Base-by-base conservation (phyloP, 2,797 vertebrate genomes). In the Spinus olivaceus region DNA sequence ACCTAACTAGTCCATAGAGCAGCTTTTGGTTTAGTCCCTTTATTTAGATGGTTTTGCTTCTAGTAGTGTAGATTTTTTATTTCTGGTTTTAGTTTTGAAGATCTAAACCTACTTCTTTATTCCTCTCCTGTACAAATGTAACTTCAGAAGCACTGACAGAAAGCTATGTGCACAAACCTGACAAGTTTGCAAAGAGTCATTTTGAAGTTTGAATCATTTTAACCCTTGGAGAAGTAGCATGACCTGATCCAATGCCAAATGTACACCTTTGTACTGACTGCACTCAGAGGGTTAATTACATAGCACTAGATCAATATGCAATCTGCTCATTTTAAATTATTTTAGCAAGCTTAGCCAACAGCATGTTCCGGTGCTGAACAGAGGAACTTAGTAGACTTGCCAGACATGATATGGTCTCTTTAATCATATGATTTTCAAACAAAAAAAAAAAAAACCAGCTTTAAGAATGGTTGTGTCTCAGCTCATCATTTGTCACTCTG, bases 21-120 rank as follows among this genome's bases (percentile, higher is more conserved):
- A 76, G 81, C 76, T 91, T 81, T 90, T 60, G 50, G n/a, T 92
- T 91, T 65, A 82, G 30, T 42, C 69, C 54, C 25, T 85, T 85
- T 53, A 88, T 80, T 92, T 88, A 89, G 88, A 67, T 65, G 77
- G 76, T 86, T 83, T 83, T 81, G 89, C 94, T 91, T 95, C 10
- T 2, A 56, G 88, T 82, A 94, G 86, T 0, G 8, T 92, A 88
- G 81, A 16, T 60, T 49, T 86, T 96, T 90, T 79, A 86, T 86
- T 77, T 81, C 33, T 76, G 86, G 56, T 84, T 92, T 61, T 95
- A 96, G 70, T 33, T 59, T 93, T 90, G 73, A 74, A 39, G 59
- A 27, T 37, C 56, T 67, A 49, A 94, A 56, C 13, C 32, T 64
- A 1, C 20, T 49, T 74, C 88, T 91, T 94, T 54, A 60, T 71